phyloP scores from a whole-genome alignment of 2,888 invertebrate species.

The Drosophila kuntzei region DNA sequence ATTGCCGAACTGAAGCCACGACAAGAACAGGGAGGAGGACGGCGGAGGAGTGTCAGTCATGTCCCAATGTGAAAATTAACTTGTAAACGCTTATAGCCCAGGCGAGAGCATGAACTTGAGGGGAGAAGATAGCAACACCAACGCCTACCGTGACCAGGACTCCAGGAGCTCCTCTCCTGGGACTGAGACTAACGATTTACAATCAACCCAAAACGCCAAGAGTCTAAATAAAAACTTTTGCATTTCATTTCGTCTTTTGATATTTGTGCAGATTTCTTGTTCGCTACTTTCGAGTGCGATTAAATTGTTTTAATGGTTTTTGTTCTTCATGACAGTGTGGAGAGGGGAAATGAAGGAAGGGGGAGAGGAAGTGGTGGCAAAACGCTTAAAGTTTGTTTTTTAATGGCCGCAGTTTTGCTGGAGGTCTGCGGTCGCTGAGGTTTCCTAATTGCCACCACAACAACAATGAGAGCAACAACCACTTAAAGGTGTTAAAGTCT shows the following conservation, averaged over 20 bases:
- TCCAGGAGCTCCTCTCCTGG: slow-evolving; percentile 49
- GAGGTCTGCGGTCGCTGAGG: slow-evolving; percentile 43
- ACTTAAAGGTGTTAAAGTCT: slow-evolving; percentile 34
- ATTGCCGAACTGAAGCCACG: slow-evolving; percentile 50
- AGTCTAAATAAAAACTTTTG: slow-evolving; percentile 78
- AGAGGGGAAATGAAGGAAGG: neutral
- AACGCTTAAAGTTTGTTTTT: slow-evolving; percentile 71
- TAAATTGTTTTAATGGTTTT: slow-evolving; percentile 86
- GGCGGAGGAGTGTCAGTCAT: slow-evolving; percentile 56
- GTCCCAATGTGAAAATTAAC: slow-evolving; percentile 83
- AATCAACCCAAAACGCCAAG: slow-evolving; percentile 73
- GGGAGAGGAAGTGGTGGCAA: slow-evolving; percentile 12
- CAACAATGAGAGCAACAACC: slow-evolving; percentile 21
- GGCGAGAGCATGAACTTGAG: neutral
- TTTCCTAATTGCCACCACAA: slow-evolving; percentile 50
- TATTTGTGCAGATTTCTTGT: slow-evolving; percentile 71
- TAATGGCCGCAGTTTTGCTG: slow-evolving; percentile 65
- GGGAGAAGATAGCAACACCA: slow-evolving; percentile 25
- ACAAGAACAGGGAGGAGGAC: neutral
- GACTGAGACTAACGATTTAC: slow-evolving; percentile 82
- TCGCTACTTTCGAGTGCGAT: slow-evolving; percentile 83
- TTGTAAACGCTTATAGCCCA: slow-evolving; percentile 71
- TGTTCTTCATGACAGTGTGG: slow-evolving; percentile 43
- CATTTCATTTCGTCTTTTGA: slow-evolving; percentile 79
- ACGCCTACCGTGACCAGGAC: slow-evolving; percentile 25